These are phyloP conservation scores for Willisornis vidua DNA, from an alignment of 2,113 vertebrate species.

Conservation along the genomic window DNA sequence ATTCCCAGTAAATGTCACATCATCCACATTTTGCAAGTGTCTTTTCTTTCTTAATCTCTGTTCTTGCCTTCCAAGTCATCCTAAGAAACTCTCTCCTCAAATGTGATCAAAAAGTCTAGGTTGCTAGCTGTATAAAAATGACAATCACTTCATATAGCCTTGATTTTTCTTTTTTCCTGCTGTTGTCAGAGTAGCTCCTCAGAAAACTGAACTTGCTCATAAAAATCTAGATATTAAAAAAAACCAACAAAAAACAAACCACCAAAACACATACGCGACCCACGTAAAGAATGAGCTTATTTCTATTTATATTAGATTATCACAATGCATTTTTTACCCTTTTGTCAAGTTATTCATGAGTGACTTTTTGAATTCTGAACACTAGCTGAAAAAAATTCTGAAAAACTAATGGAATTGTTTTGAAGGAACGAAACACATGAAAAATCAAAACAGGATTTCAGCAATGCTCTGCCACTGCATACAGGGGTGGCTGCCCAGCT, in stretches of 20 bases:
- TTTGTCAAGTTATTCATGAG: constrained; percentile 36
- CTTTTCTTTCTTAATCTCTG: background rate
- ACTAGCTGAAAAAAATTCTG: background rate
- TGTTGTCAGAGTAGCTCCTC: background rate
- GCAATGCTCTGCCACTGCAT: accelerated
- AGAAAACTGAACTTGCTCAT: background rate
- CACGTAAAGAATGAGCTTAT: constrained; percentile 18
- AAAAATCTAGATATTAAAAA: background rate
- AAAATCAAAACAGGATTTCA: background rate
- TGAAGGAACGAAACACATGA: background rate
- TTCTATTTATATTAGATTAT: constrained; percentile 63
- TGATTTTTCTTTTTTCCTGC: background rate
- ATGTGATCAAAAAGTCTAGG: background rate
- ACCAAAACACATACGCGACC: background rate
- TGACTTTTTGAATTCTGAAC: constrained; percentile 22
- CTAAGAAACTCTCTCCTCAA: background rate
- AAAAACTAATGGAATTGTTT: background rate
- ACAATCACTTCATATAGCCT: background rate
- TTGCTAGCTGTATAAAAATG: background rate
- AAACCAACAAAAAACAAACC: too few relatives aligned
- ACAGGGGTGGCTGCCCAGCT: background rate
- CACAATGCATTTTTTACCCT: constrained; percentile 50
- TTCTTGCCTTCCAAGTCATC: background rate
- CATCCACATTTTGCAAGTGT: background rate
- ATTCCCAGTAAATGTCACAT: background rate